Evolutionary conservation across 2,888 invertebrate species (phyloP).

Genomic region (Fragum whitleyi): DNA sequence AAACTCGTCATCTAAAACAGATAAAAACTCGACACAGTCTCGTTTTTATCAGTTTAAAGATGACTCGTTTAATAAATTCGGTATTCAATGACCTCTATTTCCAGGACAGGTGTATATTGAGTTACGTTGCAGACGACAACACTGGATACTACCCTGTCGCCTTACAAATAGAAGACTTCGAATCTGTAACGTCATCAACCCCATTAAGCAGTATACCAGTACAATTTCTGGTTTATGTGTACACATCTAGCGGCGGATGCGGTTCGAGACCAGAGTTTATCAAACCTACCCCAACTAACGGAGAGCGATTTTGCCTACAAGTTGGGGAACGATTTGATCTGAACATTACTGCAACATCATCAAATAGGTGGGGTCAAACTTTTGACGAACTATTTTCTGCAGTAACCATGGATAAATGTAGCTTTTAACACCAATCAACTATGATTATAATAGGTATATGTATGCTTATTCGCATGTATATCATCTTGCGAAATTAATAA

Average conservation of each 20-base stretch:
- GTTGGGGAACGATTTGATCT: background rate
- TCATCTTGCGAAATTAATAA: too few species aligned
- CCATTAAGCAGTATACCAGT: slow-evolving; percentile 33
- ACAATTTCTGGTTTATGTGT: slow-evolving; percentile 40
- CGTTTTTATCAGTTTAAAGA: too few species aligned
- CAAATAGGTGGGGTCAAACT: background rate
- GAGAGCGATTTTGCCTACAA: slow-evolving; percentile 26
- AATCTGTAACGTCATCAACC: background rate
- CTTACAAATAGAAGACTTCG: slow-evolving; percentile 37
- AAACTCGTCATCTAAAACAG: too few species aligned
- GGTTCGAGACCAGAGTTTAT: slow-evolving; percentile 22
- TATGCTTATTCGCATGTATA: too few species aligned
- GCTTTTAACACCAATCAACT: too few species aligned
- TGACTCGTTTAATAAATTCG: too few species aligned
- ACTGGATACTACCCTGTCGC: slow-evolving; percentile 27
- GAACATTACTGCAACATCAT: slow-evolving; percentile 7
- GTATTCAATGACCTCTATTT: too few species aligned
- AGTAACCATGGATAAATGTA: too few species aligned
- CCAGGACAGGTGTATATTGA: slow-evolving; percentile 30
- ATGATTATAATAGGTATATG: too few species aligned
- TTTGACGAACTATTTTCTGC: too few species aligned
- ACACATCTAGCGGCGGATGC: slow-evolving; percentile 9
- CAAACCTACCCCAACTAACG: slow-evolving; percentile 32
- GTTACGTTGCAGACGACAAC: slow-evolving; percentile 12
- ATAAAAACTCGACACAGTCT: too few species aligned